These are phyloP conservation scores for Charadrius vociferus DNA, from an alignment of 2,113 vertebrate genomes.

Conservation along the genomic window DNA sequence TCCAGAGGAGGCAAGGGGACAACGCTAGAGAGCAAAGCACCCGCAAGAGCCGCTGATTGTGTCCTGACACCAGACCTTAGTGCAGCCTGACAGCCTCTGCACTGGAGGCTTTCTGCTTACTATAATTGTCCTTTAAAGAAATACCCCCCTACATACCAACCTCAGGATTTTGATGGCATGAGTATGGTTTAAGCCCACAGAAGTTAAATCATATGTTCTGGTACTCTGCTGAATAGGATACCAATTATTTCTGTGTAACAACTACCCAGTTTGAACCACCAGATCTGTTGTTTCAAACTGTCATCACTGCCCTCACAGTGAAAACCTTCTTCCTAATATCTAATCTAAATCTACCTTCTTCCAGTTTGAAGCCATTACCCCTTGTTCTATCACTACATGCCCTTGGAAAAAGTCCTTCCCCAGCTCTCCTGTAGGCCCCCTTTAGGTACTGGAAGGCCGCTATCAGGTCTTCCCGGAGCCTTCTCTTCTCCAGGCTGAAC, in stretches of 20 bases:
- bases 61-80: not conserved
- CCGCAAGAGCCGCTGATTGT: not conserved
- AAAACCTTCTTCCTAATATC: too few relatives aligned
- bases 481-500: too few relatives aligned
- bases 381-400: too few relatives aligned
- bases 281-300: not conserved
- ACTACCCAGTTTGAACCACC: not conserved
- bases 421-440: too few relatives aligned
- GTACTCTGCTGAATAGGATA: not conserved
- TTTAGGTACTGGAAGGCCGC: too few relatives aligned
- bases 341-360: too few relatives aligned
- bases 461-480: too few relatives aligned
- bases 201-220: not conserved
- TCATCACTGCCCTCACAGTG: not conserved
- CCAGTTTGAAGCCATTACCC: too few relatives aligned
- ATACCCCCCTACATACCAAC: not conserved
- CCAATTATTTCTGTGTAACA: not conserved
- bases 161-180: not conserved
- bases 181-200: not conserved
- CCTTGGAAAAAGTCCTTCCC: too few relatives aligned
- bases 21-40: not conserved
- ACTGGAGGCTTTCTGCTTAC: not conserved
- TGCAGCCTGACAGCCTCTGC: not conserved
- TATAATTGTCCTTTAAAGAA: not conserved
- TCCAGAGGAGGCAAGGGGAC: not conserved